Evolutionary conservation across 64 coral and sea anemone species (phyloP).

Genomic region (Stylophora pistillata): DNA sequence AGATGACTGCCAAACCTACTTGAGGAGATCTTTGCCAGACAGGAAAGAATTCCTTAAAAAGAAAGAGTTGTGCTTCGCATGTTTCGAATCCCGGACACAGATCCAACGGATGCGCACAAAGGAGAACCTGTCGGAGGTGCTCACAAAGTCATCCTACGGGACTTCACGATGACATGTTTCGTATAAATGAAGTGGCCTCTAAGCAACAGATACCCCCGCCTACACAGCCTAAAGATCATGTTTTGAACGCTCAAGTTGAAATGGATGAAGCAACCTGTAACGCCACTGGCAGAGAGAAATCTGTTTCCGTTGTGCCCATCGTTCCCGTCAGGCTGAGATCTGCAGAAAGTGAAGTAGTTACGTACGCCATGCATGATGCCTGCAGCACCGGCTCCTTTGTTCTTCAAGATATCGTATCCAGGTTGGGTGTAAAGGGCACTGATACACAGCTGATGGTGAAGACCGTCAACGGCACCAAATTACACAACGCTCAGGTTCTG

Average conservation of each 20-base stretch:
- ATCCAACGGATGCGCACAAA: constrained; percentile 45
- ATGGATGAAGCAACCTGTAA: constrained; percentile 8
- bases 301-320: constrained; percentile 29
- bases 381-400: constrained; percentile 64
- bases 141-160: constrained; percentile 68
- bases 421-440: constrained; percentile 19
- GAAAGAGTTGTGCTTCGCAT: constrained; percentile 56
- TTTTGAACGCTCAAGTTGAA: not conserved
- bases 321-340: constrained; percentile 54
- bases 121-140: constrained; percentile 58
- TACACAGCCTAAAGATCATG: not conserved
- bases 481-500: constrained; percentile 20
- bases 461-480: constrained; percentile 34
- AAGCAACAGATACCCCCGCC: not conserved
- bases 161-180: constrained; percentile 69
- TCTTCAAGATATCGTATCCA: constrained; percentile 12
- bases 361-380: constrained; percentile 59
- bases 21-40: constrained; percentile 34
- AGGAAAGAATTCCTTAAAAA: constrained; percentile 46
- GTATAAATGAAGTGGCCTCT: constrained; percentile 2
- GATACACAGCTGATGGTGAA: constrained; percentile 43
- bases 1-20: constrained; percentile 34
- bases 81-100: constrained; percentile 38
- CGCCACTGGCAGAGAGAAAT: not conserved
- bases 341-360: constrained; percentile 28